Percentiles rank a stretch among this genome's conserved stretches.
These are phyloP conservation scores for Zoanthus gigantus DNA, from an alignment of 92 coral and sea anemone genomes.

Conservation along the genomic window DNA sequence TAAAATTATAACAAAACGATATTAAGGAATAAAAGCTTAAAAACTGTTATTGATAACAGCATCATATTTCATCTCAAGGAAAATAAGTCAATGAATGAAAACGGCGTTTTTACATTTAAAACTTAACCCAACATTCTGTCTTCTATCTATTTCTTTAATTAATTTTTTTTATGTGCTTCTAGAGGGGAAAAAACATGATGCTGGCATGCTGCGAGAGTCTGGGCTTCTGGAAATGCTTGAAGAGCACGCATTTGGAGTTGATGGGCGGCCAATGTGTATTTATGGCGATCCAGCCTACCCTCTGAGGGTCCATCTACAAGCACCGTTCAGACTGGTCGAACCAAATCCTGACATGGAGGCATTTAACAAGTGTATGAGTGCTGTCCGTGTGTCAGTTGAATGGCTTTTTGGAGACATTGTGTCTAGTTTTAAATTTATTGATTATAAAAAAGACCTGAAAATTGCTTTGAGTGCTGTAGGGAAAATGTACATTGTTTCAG, in stretches of 20 bases:
- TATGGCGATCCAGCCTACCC: constrained; percentile 11
- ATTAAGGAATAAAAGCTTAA: too few species aligned
- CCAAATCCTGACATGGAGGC: not conserved
- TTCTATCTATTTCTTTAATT: not conserved
- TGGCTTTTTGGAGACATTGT: constrained; percentile 34
- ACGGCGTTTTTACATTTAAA: not conserved
- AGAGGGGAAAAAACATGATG: constrained; percentile 10
- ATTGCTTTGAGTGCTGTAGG: not conserved
- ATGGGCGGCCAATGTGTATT: not conserved
- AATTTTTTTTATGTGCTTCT: not conserved
- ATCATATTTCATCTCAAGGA: not conserved
- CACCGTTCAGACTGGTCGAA: constrained; percentile 1
- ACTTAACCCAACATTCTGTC: not conserved
- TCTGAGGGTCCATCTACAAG: constrained; percentile 1
- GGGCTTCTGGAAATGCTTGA: constrained; percentile 5
- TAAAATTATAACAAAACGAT: not conserved
- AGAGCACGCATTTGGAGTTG: not conserved
- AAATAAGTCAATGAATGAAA: not conserved
- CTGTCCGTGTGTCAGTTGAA: constrained; percentile 11
- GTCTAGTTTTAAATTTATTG: constrained; percentile 4
- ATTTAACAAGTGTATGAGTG: constrained; percentile 5
- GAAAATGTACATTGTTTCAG: not conserved
- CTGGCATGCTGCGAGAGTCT: constrained; percentile 19
- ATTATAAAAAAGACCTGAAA: constrained; percentile 6
- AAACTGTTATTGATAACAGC: not conserved